Percentiles rank a stretch among this genome's conserved stretches.
These are phyloP conservation scores for Mechanitis mazaeus DNA, from an alignment of 2,888 invertebrate genomes.

Conservation along the genomic window DNA sequence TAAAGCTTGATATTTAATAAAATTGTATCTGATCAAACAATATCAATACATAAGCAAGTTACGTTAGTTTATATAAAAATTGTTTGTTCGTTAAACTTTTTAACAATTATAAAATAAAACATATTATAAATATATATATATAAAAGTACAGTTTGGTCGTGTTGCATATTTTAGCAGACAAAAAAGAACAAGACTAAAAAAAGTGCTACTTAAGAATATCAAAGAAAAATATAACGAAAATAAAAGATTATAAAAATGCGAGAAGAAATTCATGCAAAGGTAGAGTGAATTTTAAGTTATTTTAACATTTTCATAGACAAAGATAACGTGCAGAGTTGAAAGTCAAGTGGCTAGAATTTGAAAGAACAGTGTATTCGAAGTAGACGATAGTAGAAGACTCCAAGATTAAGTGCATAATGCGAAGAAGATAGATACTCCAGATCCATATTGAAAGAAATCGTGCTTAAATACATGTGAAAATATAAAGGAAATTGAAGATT, in stretches of 20 bases:
- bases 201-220: conserved; percentile 23
- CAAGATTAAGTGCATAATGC: conserved; percentile 27
- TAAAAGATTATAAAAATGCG: conserved; percentile 19
- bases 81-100: conserved; percentile 6
- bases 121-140: conserved; percentile 25
- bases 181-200: conserved; percentile 28
- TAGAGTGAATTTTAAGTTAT: conserved; percentile 14
- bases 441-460: conserved; percentile 57
- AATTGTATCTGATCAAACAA: background rate
- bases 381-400: too few relatives aligned
- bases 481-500: conserved; percentile 30
- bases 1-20: conserved; percentile 16
- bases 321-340: conserved; percentile 24
- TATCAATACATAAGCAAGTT: background rate
- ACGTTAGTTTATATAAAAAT: background rate
- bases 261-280: conserved; percentile 25
- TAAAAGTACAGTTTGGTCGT: conserved; percentile 69
- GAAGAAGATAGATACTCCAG: conserved; percentile 35
- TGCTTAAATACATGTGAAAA: conserved; percentile 26
- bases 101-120: conserved; percentile 24
- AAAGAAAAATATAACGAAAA: conserved; percentile 18
- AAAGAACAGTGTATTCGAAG: conserved; percentile 23
- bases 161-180: conserved; percentile 50
- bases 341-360: conserved; percentile 20
- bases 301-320: conserved; percentile 9